Base-by-base conservation (phyloP, 2,113 vertebrate species). In the Opisthocomus hoazin region DNA sequence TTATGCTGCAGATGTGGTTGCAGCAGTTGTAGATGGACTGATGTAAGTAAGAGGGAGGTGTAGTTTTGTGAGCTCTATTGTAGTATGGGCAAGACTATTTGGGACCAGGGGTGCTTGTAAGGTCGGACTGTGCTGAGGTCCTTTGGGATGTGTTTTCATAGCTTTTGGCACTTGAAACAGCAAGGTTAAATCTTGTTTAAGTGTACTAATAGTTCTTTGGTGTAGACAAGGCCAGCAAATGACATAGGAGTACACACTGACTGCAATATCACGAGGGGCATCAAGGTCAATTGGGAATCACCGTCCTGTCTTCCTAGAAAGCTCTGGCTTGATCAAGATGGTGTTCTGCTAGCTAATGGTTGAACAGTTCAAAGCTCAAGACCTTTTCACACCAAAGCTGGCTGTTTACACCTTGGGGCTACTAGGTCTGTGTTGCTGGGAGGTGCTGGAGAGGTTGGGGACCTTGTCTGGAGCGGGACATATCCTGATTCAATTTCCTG, bases 221-320 rank as follows among this genome's bases (percentile, higher is more conserved):
- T 20, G 24, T 48, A 6, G 79, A 10, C 10, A 16, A 39, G 53
- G 26, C 74, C 45, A 74, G n/a, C 13, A 75, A 84, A 48, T 32
- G 36, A 43, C 64, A 18, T 26, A 51, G 22, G 15, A 43, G 46
- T 23, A 19, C 21, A 27, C 21, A 12, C 63, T 24, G 16, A 39
- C 30, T 68, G 21, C 9, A 60, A 1, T 81, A 89, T 89, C 87
- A 0, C 1, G 11, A 18, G 57, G 82, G 36, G 46, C 68, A 84
- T 91, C 57, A 29, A 76, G 84, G 91, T 89, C 84, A 93, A 79
- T 85, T 82, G 61, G 58, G 57, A 39, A 79, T 91, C 41, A 14
- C 81, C 26, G 12, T 95, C 81, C 84, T 91, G 76, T 17, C 77
- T 96, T 93, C 89, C 87, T 97, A 50, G 89, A 95, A 96, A 97